Conservation (phyloP, 2,888 invertebrate species). For the Seira sanloemensis region DNA sequence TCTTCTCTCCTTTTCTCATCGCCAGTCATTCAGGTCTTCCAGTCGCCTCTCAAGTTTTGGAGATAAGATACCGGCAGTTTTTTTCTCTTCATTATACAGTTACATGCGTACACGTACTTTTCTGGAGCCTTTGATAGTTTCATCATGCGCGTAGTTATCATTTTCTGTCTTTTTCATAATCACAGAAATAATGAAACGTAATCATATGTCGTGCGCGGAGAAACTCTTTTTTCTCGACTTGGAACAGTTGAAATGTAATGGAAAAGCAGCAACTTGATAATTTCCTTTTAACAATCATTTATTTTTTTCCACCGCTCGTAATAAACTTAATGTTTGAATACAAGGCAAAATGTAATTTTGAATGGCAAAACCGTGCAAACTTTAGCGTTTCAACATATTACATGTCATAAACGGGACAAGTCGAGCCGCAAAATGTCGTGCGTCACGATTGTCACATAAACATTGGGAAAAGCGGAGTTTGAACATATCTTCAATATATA, state of each 20-base stretch:
- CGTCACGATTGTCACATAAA: conserved; percentile 12
- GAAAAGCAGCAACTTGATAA: no score
- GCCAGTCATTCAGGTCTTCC: background rate
- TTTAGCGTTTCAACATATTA: no score
- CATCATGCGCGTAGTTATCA: conserved; percentile 22
- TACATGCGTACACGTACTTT: background rate
- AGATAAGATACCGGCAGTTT: conserved; percentile 18
- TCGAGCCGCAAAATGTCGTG: background rate
- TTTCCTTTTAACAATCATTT: no score
- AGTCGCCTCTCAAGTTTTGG: background rate
- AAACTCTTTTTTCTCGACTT: no score
- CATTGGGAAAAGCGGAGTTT: background rate
- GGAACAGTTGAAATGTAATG: no score
- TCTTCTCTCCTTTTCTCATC: background rate
- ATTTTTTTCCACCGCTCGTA: no score
- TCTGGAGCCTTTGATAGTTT: conserved; percentile 11
- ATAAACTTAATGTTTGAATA: no score
- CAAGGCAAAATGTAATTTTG: no score
- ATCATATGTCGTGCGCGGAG: conserved; percentile 54
- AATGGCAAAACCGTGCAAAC: no score
- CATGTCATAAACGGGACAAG: no score
- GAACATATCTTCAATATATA: no score
- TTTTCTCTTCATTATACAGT: background rate
- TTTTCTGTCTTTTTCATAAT: conserved; percentile 44
- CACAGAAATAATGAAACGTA: conserved; percentile 55